Evolutionary conservation across 2,797 vertebrate species (phyloP).

Genomic region (Chloroceryle amazona): DNA sequence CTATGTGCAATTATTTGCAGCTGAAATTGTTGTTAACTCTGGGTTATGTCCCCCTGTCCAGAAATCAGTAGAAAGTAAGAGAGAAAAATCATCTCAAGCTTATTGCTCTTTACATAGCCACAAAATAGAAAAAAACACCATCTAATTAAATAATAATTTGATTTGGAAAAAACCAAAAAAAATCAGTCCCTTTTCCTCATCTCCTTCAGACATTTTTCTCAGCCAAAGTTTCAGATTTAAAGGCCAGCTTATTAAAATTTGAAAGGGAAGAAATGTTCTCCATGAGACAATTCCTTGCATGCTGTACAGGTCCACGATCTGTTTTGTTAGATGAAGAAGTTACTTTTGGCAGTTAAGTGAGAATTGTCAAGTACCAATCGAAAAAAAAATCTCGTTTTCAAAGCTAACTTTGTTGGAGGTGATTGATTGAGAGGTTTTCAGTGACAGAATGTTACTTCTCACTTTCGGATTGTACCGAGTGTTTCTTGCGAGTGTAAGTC

Average conservation of each 20-base stretch:
- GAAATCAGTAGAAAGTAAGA: not conserved
- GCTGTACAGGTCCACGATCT: not conserved
- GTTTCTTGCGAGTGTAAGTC: not conserved
- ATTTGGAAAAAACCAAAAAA: not conserved
- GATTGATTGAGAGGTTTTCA: not conserved
- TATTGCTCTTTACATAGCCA: not conserved
- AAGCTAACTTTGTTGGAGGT: not conserved
- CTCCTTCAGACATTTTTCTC: not conserved
- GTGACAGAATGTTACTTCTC: not conserved
- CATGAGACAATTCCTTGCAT: not conserved
- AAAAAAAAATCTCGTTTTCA: not conserved
- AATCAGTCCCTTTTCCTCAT: not conserved
- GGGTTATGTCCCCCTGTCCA: not conserved
- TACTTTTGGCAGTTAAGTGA: not conserved
- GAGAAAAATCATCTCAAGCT: not conserved
- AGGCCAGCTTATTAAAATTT: not conserved
- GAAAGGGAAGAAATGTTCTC: not conserved
- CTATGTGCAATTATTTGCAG: not conserved
- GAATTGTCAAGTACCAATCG: not conserved
- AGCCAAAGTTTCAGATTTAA: not conserved
- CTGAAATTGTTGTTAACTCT: not conserved
- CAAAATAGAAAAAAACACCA: not conserved
- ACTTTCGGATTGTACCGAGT: not conserved
- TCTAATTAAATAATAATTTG: not conserved
- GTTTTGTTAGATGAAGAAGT: not conserved